Evolutionary conservation across 2,797 vertebrate species (phyloP), one percentile per base, ranked within the genome.

Genomic region (Taenioides sp.): DNA sequence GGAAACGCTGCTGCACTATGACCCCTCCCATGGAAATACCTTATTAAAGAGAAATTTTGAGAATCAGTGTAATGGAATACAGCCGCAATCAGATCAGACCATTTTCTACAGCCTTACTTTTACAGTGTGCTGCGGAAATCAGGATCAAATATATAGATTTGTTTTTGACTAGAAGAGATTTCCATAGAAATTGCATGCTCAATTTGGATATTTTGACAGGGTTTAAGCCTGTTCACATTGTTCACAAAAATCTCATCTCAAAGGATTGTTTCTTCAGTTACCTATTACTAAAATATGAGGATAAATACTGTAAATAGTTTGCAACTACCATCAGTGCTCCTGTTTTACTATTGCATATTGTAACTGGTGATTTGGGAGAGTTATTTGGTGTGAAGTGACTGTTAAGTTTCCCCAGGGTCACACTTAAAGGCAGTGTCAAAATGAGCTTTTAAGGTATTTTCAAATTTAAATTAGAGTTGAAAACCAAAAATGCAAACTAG

Each of bases 81-180:
- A 62, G 75, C 82, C 74, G 74, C 87, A 88, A 92, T 87, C 86
- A 76, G 80, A 89, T 92, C 88, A 83, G 79, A 84, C 34, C 79
- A 75, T 70, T 71, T 79, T 20, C 6, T 83, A 84, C 75, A 85
- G 78, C 65, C 82, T 88, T 14, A 16, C 43, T 47, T 47, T 87
- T 4, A 27, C 25, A 16, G 5, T 25, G 57, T 27, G 57, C 12
- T 18, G 25, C 5, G 7, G 22, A 22, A 37, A 34, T 62, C 31
- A 63, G 5, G 28, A 34, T 18, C 20, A 9, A 10, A 4, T 25
- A 3, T 57, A 23, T 12, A 59, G 57, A 59, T 27, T 59, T 2
- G n/a, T 23, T 22, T 22, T 55, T 23, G 54, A 55, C n/a, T n/a
- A 7, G 7, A 20, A 52, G 6, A 54, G 6, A n/a, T 54, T n/a